Base-by-base conservation (phyloP, 1,140 invertebrate species). In the Brachionus asplanchnoidis region DNA sequence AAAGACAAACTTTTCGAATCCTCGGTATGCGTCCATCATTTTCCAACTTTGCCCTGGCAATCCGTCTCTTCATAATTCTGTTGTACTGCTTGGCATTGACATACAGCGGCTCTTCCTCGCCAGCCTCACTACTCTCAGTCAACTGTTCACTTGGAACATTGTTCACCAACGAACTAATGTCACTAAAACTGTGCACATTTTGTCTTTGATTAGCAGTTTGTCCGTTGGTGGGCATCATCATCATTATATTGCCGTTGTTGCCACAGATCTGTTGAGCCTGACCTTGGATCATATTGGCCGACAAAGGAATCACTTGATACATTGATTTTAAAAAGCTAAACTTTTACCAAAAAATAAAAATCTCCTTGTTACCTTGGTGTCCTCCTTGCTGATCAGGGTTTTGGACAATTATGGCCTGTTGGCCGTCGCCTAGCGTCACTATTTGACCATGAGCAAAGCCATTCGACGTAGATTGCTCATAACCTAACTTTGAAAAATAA, bases 51-150 rank as follows among this genome's bases (percentile, higher is more conserved):
- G 89, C 89, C 77, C 90, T 77, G 2, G 89, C 89, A 46, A 88
- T 87, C 32, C 90, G 79, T 40, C 90, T 85, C 84, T 90, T 90
- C 53, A 90, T 85, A 85, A 90, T 90, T 17, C 90, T 77, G 84
- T 90, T 87, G 84, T 90, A 90, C 84, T 99, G 97, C 88, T 97
- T 97, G n/a, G 96, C 96, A 91, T 99, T 99, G 0, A 99, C 97
- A 90, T 98, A 99, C 5, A 99, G 89, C 1, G 96, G 95, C 87
- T 97, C 68, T 40, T 84, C 84, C 56, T 84, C 84, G 14, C 42
- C 82, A 40, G 17, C 9, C 0, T 82, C 79, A 42, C 28, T 42
- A 32, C 8, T 65, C 7, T 40, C 66, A 28, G 66, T 68, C 26
- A 32, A 14, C 11, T 68, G 17, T 17, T 68, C 66, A 60, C 53